Conservation (phyloP, 1,140 invertebrate species). For the Drosophila orena region DNA sequence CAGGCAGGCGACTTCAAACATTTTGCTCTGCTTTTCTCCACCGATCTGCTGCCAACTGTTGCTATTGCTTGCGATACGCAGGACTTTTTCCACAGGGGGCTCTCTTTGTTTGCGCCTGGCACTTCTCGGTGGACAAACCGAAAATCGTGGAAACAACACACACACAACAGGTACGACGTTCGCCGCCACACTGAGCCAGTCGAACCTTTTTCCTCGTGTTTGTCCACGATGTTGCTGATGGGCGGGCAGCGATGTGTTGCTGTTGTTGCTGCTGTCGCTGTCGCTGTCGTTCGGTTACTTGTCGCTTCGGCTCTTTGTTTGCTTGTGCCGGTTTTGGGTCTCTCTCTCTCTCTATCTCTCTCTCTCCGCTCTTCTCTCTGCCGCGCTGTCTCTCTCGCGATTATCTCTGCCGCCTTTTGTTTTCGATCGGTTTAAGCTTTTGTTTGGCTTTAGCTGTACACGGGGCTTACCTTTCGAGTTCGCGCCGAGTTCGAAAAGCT, state of each 20-base stretch:
- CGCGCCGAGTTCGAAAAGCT: slow-evolving; percentile 20
- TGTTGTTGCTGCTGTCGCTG: slow-evolving; percentile 29
- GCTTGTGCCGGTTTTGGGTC: slow-evolving; percentile 27
- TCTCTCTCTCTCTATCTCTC: slow-evolving; percentile 1
- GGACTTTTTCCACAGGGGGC: background rate
- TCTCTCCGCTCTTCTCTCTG: slow-evolving; percentile 1
- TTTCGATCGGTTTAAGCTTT: slow-evolving; percentile 48
- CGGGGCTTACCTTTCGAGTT: slow-evolving; percentile 1
- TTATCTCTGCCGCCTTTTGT: slow-evolving; percentile 41
- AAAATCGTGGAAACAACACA: slow-evolving; percentile 23
- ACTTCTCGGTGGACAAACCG: background rate
- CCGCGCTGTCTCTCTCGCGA: background rate
- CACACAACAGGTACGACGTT: slow-evolving; percentile 69
- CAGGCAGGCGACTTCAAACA: slow-evolving; percentile 80
- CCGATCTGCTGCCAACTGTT: slow-evolving; percentile 34
- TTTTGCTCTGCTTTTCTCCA: slow-evolving; percentile 36
- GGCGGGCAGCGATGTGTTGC: slow-evolving; percentile 13
- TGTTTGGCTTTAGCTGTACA: slow-evolving; percentile 4
- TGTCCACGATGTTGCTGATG: slow-evolving; percentile 14
- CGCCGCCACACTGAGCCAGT: slow-evolving; percentile 62
- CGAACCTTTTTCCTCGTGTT: slow-evolving; percentile 40
- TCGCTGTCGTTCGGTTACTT: slow-evolving; percentile 28
- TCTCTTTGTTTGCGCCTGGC: slow-evolving; percentile 5
- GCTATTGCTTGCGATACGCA: slow-evolving; percentile 1
- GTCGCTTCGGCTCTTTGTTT: slow-evolving; percentile 52